Evolutionary conservation across 2,797 vertebrate genomes (phyloP).

Genomic region (Propithecus perrieri): DNA sequence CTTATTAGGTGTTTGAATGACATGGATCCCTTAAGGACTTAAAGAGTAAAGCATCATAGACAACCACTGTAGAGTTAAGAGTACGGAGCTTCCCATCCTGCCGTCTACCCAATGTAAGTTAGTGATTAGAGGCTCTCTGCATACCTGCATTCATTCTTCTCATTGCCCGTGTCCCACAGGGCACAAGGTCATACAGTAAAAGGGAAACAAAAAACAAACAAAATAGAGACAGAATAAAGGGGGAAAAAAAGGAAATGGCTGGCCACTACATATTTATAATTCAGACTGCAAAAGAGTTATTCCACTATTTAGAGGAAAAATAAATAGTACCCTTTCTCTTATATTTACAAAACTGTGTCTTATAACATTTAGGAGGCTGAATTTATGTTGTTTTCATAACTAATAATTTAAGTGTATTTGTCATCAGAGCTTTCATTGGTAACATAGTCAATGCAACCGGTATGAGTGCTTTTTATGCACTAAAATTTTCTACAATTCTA

Average conservation of each 20-base stretch:
- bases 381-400: background rate
- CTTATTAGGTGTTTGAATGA: background rate
- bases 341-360: background rate
- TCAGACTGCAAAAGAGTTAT: background rate
- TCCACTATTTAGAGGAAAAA: background rate
- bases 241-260: background rate
- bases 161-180: background rate
- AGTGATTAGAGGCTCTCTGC: background rate
- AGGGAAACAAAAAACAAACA: background rate
- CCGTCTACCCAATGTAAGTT: accelerated
- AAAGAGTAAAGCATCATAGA: background rate
- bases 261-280: background rate
- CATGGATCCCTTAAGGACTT: background rate
- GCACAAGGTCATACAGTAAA: background rate
- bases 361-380: background rate
- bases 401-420: background rate
- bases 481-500: background rate
- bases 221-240: background rate
- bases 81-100: background rate
- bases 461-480: background rate
- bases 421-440: background rate
- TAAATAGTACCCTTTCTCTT: background rate
- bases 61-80: background rate
- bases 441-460: background rate
- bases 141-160: background rate